Base-by-base conservation (phyloP, 2,113 vertebrate species). In the Sceloporus undulatus region DNA sequence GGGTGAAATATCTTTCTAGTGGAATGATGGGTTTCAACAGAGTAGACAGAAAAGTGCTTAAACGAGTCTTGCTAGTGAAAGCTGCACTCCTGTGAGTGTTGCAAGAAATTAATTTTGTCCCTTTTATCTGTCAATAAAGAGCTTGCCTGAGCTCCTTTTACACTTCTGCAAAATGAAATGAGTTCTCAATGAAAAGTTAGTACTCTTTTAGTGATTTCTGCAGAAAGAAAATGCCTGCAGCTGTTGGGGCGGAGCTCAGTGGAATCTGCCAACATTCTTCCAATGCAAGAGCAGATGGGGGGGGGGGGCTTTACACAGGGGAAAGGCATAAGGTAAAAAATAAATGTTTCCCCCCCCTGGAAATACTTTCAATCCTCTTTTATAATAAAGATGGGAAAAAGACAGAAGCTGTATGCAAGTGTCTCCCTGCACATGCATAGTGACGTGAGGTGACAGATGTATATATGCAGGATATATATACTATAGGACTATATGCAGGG, bases 281-380 rank as follows among this genome's bases (percentile, higher is more conserved):
- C 91, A 94, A 92, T 93, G 88, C 70, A 84, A 93, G 92, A 96
- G 93, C 96, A 96, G 96, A 96, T 97, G 88, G 25, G 59, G 59
- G 13, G 59, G 59, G 59, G 59, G 18, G 11, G 10, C 3, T 27
- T 71, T 23, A 71, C 94, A 94, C n/a, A 91, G 91, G 93, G 65
- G 62, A 89, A 89, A 88, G 92, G 95, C 93, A 89, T 34, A 5
- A 89, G 95, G 95, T 97, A 96, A 96, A 95, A 93, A 76, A 84
- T 76, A 88, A 85, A 95, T 94, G 93, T 94, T 95, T 93, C 93
- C 70, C 96, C 93, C 94, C 70, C 94, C 96, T 95, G 93, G 91
- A 42, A 34, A 74, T 38, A 42, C 92, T 95, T 95, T 96, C 87
- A 93, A 90, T 87, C 40, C 84, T 95, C 94, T 95, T 86, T 87